Conservation (phyloP, 2,113 vertebrate species). For the Guaruba guarouba region DNA sequence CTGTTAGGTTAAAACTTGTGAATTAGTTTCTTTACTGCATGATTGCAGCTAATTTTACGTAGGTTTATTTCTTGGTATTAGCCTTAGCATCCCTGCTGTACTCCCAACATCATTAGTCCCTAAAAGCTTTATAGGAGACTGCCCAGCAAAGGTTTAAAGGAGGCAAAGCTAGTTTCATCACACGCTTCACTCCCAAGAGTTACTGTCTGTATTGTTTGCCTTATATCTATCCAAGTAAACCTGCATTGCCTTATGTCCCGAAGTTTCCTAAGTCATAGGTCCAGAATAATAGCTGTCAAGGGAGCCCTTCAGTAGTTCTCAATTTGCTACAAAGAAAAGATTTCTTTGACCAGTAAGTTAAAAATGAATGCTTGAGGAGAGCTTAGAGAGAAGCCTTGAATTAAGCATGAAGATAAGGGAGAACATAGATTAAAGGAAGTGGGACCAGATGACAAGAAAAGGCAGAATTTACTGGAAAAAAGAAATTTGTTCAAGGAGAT, state of each 20-base stretch:
- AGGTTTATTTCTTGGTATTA: not conserved
- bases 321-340: not conserved
- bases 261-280: not conserved
- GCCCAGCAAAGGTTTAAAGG: not conserved
- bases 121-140: not conserved
- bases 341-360: not conserved
- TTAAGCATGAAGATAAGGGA: not conserved
- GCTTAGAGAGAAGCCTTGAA: not conserved
- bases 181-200: not conserved
- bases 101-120: not conserved
- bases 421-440: not conserved
- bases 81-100: not conserved
- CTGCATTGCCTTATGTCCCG: not conserved
- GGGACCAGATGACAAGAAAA: not conserved
- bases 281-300: not conserved
- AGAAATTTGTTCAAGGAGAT: not conserved
- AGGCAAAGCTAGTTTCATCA: not conserved
- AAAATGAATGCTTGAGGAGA: not conserved
- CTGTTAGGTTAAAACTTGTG: slow-evolving; percentile 47
- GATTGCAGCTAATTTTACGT: slow-evolving; percentile 18
- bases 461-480: not conserved
- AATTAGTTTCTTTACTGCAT: slow-evolving; percentile 52
- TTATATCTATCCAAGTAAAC: not conserved
- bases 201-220: not conserved
- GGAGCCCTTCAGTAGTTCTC: not conserved